Evolutionary conservation across 2,113 vertebrate genomes (phyloP), one percentile per base, ranked within the genome.

Genomic region (Pangasianodon hypophthalmus): DNA sequence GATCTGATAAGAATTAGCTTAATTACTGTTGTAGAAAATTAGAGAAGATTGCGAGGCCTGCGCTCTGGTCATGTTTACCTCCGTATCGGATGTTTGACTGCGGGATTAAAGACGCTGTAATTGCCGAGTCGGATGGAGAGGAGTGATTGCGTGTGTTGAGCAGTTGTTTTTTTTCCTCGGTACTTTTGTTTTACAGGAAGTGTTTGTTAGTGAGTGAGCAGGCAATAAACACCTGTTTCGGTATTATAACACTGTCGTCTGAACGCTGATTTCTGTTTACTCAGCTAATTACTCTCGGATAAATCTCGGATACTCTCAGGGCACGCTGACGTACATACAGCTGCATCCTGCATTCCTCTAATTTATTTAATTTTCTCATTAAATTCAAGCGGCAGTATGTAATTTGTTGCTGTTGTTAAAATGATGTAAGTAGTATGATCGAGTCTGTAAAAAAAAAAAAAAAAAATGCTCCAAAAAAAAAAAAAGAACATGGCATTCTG

Each of bases 51-150:
- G 54, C 41, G 29, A 84, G 32, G 67, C 81, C 60, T 67, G 69
- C 24, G 21, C 56, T 9, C 1, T 6, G 73, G 84, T 52, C 64
- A 52, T 87, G 64, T 86, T 88, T 88, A 86, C 86, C 64, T 29
- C 85, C 37, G 48, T 56, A 83, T 67, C 75, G 87, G 37, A 85
- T 83, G 81, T 75, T 81, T 87, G 77, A 64, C 69, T 75, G 67
- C 19, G 32, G 81, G 85, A 89, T 91, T 89, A 54, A 64, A 86
- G 81, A 84, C 26, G 82, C 26, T 32, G 81, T 90, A 91, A 90
- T 91, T 88, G 48, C 71, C 6, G 46, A 37, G 48, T 81, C 64
- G 54, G 84, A 46, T 44, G 82, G 64, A 79, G 86, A 79, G 41
- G 71, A 79, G 46, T 79, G 69, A 90, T 48, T 92, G 32, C 5